Percentiles rank a stretch among this genome's conserved stretches.
phyloP scores from a whole-genome alignment of 2,113 vertebrate genomes.

The Syrmaticus mikado region DNA sequence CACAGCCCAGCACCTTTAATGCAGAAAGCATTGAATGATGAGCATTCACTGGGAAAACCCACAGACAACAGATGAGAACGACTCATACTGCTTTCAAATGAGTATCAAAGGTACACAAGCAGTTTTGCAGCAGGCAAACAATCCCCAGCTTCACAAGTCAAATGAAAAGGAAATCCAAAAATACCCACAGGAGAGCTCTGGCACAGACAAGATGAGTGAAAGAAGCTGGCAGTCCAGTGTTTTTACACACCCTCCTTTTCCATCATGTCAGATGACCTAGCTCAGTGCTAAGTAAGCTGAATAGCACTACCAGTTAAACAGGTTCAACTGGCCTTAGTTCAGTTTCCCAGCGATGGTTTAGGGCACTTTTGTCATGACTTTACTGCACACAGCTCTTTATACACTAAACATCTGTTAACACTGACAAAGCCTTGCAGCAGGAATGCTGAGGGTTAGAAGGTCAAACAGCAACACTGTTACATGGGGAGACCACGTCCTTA shows the following conservation, averaged over 20 bases:
- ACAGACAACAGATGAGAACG: not conserved
- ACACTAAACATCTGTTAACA: rapidly evolving
- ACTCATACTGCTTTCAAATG: rapidly evolving
- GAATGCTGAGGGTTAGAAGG: not conserved
- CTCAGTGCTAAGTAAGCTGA: not conserved
- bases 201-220: not conserved
- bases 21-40: not conserved
- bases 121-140: not conserved
- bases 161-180: not conserved
- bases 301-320: not conserved
- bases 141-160: not conserved
- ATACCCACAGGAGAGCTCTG: not conserved
- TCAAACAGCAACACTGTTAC: not conserved
- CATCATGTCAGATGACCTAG: not conserved
- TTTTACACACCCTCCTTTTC: not conserved
- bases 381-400: rapidly evolving
- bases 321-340: not conserved
- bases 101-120: not conserved
- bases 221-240: not conserved
- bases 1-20: conserved; percentile 88
- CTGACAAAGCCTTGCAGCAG: not conserved
- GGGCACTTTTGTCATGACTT: not conserved
- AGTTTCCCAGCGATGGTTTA: not conserved
- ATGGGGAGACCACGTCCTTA: not conserved
- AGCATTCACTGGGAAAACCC: not conserved